Evolutionary conservation across 2,797 vertebrate species (phyloP).

Genomic region (Premnoplex brunnescens): DNA sequence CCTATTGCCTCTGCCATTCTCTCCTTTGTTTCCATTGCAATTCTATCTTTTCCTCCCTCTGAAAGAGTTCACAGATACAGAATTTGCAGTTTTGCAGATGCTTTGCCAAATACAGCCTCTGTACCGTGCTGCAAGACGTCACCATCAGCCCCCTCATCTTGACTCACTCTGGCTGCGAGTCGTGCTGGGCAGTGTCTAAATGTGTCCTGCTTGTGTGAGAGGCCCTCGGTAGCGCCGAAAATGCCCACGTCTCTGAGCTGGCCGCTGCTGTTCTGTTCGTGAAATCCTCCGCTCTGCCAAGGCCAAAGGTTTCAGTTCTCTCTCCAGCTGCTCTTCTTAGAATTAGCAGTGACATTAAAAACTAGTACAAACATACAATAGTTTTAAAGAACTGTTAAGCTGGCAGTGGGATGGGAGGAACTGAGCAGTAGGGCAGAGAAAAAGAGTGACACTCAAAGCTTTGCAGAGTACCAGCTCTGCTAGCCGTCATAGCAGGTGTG

Average conservation of each 20-base stretch:
- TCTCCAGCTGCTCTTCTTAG: background rate
- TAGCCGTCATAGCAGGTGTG: accelerated
- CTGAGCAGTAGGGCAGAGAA: background rate
- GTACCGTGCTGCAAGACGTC: background rate
- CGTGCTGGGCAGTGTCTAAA: constrained; percentile 3
- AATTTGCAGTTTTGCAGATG: constrained; percentile 5
- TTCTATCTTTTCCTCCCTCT: background rate
- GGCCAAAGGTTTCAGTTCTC: background rate
- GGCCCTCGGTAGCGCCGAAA: accelerated
- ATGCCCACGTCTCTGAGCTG: background rate
- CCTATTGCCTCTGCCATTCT: background rate
- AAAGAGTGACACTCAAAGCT: background rate
- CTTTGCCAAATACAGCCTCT: constrained; percentile 36
- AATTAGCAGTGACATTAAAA: background rate
- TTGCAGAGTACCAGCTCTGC: background rate
- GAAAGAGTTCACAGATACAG: background rate
- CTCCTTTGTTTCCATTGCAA: background rate
- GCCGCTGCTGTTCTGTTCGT: background rate
- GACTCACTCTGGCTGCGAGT: constrained; percentile 40
- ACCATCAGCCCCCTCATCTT: constrained; percentile 52
- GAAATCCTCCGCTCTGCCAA: background rate
- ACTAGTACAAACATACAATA: accelerated
- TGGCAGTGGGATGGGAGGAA: background rate
- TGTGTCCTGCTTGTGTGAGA: background rate
- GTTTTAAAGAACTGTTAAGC: background rate